A percentile compares a stretch with the other conserved stretches of the same genome.
These are phyloP conservation scores for Lagocephalus sceleratus DNA, from an alignment of 2,797 vertebrate species.

Conservation along the genomic window DNA sequence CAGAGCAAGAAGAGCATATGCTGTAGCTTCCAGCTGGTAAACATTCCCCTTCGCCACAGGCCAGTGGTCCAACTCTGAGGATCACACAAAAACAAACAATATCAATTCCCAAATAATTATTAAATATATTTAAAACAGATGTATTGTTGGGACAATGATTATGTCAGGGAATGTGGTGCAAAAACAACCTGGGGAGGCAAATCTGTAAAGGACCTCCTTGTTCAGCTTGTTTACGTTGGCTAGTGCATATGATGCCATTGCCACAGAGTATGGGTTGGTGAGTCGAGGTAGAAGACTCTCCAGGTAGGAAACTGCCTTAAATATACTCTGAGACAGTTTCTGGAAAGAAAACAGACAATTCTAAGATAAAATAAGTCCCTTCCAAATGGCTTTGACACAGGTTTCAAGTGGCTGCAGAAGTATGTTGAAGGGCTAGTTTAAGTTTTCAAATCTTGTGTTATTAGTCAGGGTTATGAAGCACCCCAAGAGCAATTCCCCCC, in stretches of 20 bases:
- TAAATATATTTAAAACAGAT: too few relatives aligned
- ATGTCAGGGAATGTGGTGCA: background rate
- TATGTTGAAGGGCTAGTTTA: too few relatives aligned
- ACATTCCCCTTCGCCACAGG: conserved; percentile 47
- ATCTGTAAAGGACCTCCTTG: conserved; percentile 39
- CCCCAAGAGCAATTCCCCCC: too few relatives aligned
- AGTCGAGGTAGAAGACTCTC: conserved; percentile 57
- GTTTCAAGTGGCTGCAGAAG: too few relatives aligned
- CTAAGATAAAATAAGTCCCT: too few relatives aligned
- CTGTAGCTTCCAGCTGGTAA: conserved; percentile 83
- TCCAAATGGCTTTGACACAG: too few relatives aligned
- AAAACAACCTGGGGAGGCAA: conserved; percentile 59
- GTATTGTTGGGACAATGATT: too few relatives aligned
- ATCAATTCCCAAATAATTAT: background rate
- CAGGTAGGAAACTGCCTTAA: conserved; percentile 73
- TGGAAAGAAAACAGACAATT: conserved; percentile 30
- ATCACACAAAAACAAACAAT: background rate
- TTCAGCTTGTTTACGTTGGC: conserved; percentile 62
- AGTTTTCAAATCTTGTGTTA: too few relatives aligned
- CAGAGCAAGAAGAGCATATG: conserved; percentile 84
- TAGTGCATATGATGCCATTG: conserved; percentile 84
- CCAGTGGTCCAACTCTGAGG: conserved; percentile 70
- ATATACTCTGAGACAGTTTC: conserved; percentile 67
- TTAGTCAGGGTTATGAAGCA: too few relatives aligned
- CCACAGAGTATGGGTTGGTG: conserved; percentile 82